Base-by-base conservation (phyloP, 2,113 vertebrate species). In the Pygoscelis antarcticus region DNA sequence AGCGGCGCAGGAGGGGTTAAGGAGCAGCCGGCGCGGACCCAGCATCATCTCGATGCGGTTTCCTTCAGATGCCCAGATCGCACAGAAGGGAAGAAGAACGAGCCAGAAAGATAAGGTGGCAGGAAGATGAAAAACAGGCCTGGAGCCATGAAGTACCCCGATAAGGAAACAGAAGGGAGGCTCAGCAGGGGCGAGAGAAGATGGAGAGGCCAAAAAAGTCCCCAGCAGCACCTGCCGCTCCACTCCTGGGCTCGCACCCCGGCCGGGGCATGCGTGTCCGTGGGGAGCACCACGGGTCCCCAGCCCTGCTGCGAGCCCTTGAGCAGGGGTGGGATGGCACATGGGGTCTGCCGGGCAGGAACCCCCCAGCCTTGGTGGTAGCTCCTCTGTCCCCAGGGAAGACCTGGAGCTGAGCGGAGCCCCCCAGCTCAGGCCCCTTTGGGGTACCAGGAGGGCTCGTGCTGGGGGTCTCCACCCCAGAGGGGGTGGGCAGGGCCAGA, bases 181-280 rank as follows among this genome's bases (percentile, higher is more conserved):
- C 16, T 68, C 26, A 13, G 36, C 26, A 3, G 16, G 9, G 40
- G 29, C 5, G 7, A 40, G 19, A 42, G 42, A 7, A n/a, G 42
- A 11, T 13, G 36, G 46, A 57, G 62, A 38, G 32, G 36, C 26
- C 62, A 26, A 34, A 86, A 44, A 29, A 10, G 17, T 6, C 26
- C 86, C 1, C 0, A 58, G 44, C 16, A 21, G 58, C 66, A 34
- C 20, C 44, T 16, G 0, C 15, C 2, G 4, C 26, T 10, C 54
- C 26, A 11, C n/a, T 14, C n/a, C 29, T 10, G 7, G 16, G 17
- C 21, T 61, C 9, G 47, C 47, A 15, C 40, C 11, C 25, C 25
- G 12, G 38, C 38, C 1, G 4, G 32, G 26, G 3, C 36, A 34
- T 3, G 0, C 0, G 5, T 9, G 23, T 23, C 51, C 10, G 1